Conservation (phyloP, 2,888 invertebrate genomes). For the Melitaea athalia region DNA sequence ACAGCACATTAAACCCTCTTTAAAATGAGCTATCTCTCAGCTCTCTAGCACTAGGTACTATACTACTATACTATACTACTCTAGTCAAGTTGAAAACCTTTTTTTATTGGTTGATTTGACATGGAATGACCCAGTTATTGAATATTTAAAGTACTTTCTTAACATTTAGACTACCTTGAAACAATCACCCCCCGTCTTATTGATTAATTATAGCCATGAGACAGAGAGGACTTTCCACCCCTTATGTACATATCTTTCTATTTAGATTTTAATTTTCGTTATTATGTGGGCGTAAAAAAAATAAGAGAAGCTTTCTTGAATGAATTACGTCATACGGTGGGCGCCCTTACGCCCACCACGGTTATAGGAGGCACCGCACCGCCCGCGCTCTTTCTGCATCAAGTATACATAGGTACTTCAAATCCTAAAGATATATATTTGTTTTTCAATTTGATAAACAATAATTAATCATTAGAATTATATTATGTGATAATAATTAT, state of each 20-base stretch:
- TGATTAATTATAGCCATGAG: background rate
- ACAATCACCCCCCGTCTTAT: background rate
- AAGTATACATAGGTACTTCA: background rate
- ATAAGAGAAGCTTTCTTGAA: background rate
- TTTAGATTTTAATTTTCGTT: background rate
- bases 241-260: background rate
- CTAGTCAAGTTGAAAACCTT: too few species aligned
- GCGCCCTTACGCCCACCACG: slow-evolving; percentile 10
- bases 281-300: background rate
- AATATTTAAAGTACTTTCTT: too few species aligned
- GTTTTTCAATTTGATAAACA: too few species aligned
- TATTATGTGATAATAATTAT: too few species aligned
- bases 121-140: too few species aligned
- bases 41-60: too few species aligned
- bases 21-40: too few species aligned
- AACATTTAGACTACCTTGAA: too few species aligned
- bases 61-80: too few species aligned
- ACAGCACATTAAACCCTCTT: too few species aligned
- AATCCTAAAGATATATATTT: background rate
- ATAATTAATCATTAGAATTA: too few species aligned
- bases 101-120: too few species aligned
- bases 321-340: slow-evolving; percentile 6
- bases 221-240: background rate
- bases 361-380: background rate
- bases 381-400: background rate